Evolutionary conservation across 2,797 vertebrate genomes (phyloP), one percentile per base, ranked within the genome.

Genomic region (Sciurus vulgaris): DNA sequence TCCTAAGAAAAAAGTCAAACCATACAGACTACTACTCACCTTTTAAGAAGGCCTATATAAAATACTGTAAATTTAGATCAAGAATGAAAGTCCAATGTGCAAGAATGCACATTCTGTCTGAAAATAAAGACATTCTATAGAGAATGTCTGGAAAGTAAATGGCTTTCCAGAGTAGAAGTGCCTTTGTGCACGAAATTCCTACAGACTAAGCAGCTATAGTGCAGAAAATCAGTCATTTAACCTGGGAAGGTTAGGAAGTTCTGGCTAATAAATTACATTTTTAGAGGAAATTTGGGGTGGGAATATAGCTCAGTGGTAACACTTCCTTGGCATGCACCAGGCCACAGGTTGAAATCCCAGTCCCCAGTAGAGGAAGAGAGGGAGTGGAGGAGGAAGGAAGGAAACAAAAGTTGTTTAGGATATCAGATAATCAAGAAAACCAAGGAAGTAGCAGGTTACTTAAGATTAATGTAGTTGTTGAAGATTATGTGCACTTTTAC

Each of bases 181-280:
- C 10, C n/a, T n/a, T 33, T 2, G 0, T 69, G 44, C 78, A 61
- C 35, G 38, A 69, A 89, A 67, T 78, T 67, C 79, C 63, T 54
- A 26, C 11, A 7, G 3, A 20, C 15, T 26, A n/a, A 84, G 70
- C 7, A 67, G n/a, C 49, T 81, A 56, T 56, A 33, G 59, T 82
- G 10, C n/a, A 89, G 33, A 76, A 97, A 73, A 65, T 13, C 24
- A 35, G 26, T 81, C 59, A 81, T 35, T 87, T 76, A 88, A 84
- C 78, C 7, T 74, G 78, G 24, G 78, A 61, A 73, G 4, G 3
- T 28, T 20, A 59, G 4, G 1, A 61, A 38, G 17, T 89, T 18
- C 28, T 56, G 24, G 67, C 51, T 56, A 90, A 15, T 35, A 82
- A 54, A 8, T 89, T 26, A 79, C 72, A 38, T 49, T 67, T 91